Conservation (phyloP, 2,888 invertebrate genomes). For the Chrysolina americana region DNA sequence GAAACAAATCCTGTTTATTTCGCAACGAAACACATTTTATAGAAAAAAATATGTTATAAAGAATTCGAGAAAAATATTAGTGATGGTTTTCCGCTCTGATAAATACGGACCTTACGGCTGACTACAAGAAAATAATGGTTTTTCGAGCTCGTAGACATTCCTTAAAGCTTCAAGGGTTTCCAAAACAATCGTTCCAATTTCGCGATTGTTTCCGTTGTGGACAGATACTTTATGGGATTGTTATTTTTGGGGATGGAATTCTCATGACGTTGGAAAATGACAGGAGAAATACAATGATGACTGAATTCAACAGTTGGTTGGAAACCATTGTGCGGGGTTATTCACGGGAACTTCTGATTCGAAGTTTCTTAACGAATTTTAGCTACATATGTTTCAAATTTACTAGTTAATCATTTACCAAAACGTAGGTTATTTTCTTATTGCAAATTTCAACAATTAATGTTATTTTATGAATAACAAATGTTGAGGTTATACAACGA, state of each 20-base stretch:
- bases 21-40: too few species aligned
- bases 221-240: not conserved
- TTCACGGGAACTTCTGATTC: too few species aligned
- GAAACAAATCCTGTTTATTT: too few species aligned
- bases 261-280: not conserved
- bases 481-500: too few species aligned
- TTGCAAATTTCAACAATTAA: too few species aligned
- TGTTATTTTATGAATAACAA: too few species aligned
- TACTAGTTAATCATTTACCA: too few species aligned
- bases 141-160: not conserved
- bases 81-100: slow-evolving; percentile 1
- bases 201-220: slow-evolving; percentile 10
- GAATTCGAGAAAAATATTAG: not conserved
- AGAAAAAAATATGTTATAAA: too few species aligned
- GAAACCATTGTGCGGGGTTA: not conserved
- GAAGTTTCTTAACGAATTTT: too few species aligned
- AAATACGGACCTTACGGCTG: not conserved
- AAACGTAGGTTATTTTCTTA: too few species aligned
- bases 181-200: slow-evolving; percentile 12
- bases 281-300: not conserved
- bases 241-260: slow-evolving; percentile 14
- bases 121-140: slow-evolving; percentile 15
- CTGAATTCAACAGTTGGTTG: slow-evolving; percentile 6
- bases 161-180: slow-evolving; percentile 8
- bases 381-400: too few species aligned